These are phyloP conservation scores for Emydocephalus ijimae DNA, from an alignment of 2,113 vertebrate genomes.

Conservation along the genomic window DNA sequence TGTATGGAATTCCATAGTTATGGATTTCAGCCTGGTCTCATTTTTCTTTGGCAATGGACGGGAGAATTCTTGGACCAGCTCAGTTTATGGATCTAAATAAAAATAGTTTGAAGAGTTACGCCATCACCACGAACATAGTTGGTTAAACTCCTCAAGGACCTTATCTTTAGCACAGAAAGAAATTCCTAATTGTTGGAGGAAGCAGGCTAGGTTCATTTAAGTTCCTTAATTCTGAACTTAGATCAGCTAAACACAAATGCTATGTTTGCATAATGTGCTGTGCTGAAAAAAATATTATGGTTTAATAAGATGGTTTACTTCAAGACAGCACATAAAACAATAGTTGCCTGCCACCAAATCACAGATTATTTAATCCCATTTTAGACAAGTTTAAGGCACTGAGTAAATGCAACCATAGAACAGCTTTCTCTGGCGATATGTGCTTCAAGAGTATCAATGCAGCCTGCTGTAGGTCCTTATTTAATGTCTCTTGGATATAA, in stretches of 20 bases:
- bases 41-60: background rate
- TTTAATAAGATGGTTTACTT: background rate
- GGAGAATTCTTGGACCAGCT: background rate
- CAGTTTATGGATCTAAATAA: background rate
- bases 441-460: background rate
- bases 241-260: background rate
- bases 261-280: background rate
- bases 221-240: background rate
- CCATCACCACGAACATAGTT: background rate
- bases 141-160: background rate
- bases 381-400: background rate
- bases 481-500: conserved; percentile 24
- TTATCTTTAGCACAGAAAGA: background rate
- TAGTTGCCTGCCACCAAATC: background rate
- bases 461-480: conserved; percentile 22
- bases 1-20: background rate
- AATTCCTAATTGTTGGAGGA: background rate
- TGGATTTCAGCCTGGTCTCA: background rate
- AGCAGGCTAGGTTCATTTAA: background rate
- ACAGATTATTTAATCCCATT: background rate
- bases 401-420: background rate
- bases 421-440: background rate
- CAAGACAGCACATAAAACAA: background rate
- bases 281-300: background rate
- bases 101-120: background rate